Evolutionary conservation across 2,888 invertebrate species (phyloP).

Genomic region (Agrochola circellaris): DNA sequence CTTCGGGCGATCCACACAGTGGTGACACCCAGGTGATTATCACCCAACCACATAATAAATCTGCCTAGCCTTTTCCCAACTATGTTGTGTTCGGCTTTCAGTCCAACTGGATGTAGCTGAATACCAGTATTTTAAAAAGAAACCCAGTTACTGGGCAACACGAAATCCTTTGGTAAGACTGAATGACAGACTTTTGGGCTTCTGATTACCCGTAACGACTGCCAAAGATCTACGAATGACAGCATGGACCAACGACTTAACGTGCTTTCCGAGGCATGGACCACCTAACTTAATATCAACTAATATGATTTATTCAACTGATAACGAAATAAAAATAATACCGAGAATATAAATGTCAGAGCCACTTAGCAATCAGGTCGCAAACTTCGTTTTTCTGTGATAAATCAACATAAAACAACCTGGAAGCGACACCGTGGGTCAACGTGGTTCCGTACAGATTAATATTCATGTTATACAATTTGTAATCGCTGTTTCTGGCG

Average conservation of each 20-base stretch:
- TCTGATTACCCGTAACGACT: neutral
- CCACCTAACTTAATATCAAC: neutral
- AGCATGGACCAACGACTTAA: neutral
- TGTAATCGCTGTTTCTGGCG: constrained; percentile 48
- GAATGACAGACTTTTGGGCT: neutral
- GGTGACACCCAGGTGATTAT: too few relatives aligned
- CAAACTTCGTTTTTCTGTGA: constrained; percentile 54
- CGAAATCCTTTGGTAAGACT: neutral
- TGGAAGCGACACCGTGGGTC: constrained; percentile 60
- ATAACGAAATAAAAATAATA: neutral
- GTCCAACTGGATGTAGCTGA: neutral
- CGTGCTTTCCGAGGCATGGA: neutral
- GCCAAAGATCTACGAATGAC: neutral
- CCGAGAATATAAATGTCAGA: constrained; percentile 18
- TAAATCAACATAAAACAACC: constrained; percentile 68
- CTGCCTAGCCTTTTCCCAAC: neutral
- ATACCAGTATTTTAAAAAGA: neutral
- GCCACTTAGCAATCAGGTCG: constrained; percentile 10
- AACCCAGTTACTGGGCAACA: neutral
- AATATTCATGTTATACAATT: constrained; percentile 63
- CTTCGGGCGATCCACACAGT: too few relatives aligned
- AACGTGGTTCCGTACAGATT: constrained; percentile 60
- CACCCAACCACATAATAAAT: neutral
- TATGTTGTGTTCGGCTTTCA: neutral
- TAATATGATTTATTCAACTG: too few relatives aligned